Evolutionary conservation across 2,888 invertebrate genomes (phyloP), one percentile per base, ranked within the genome.

Genomic region (Lycophotia porphyrea): DNA sequence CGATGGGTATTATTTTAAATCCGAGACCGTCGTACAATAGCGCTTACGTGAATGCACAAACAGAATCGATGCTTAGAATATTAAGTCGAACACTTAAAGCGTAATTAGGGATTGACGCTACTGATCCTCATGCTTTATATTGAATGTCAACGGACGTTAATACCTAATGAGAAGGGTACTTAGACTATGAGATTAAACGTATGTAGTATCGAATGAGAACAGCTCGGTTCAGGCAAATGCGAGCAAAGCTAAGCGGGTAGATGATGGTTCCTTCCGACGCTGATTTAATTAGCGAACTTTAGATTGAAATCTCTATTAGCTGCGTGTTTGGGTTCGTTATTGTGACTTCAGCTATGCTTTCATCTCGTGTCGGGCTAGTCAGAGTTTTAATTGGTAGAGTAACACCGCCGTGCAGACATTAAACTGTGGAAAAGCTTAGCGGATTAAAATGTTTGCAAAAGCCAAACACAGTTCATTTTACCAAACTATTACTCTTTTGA

Each of bases 181-280:
- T 67, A 69, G 65, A 66, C 27, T 36, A 71, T 55, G 52, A 63
- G 31, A 42, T 72, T 64, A 36, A 55, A 74, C 27, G 31, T 31
- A 74, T 18, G 27, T 31, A 52, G 31, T 42, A 64, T 69, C 15
- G n/a, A 69, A 76, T 34, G n/a, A 34, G 36, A 66, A 63, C n/a
- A 71, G 49, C 27, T 61, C 21, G 36, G 49, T 60, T n/a, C 18
- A 71, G 55, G 13, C 31, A 24, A 79, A 65, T 49, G 34, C 36
- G 58, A 70, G 65, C 70, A 36, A 60, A 70, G 64, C 66, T 74
- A 76, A 79, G 74, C 82, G 70, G 71, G 72, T 60, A 74, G 67
- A 74, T 85, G 82, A 84, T 78, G 27, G 66, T 66, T 81, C 76
- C 78, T 76, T 76, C 65, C 66, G 69, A 74, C 42, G 66, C 74